phyloP scores from a whole-genome alignment of 2,113 vertebrate species.

The Tupaia chinensis region DNA sequence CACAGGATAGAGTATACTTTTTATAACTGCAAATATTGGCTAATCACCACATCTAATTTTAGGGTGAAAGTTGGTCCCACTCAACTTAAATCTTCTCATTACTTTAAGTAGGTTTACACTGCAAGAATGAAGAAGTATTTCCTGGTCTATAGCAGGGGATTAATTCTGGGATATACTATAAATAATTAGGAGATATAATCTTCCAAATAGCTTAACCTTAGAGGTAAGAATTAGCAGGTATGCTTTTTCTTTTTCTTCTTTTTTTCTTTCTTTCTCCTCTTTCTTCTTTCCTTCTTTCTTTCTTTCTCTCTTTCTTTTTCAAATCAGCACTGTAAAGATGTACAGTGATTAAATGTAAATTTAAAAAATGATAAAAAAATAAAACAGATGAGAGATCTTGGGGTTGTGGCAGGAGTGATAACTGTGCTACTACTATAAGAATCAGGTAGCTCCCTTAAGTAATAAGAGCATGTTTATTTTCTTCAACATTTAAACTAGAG shows the following conservation, averaged over 20 bases:
- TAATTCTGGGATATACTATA: neutral
- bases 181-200: neutral
- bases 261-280: too few species aligned
- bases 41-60: conserved; percentile 5
- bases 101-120: conserved; percentile 7
- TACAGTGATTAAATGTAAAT: too few species aligned
- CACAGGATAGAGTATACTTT: neutral
- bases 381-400: neutral
- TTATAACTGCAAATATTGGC: conserved; percentile 10
- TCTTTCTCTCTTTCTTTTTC: too few species aligned
- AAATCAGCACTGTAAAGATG: too few species aligned
- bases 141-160: neutral
- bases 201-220: neutral
- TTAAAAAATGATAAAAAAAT: too few species aligned
- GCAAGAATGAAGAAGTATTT: neutral
- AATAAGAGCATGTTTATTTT: neutral
- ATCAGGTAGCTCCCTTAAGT: neutral
- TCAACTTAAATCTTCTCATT: neutral
- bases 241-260: neutral
- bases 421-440: neutral
- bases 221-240: neutral
- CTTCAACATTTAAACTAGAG: neutral
- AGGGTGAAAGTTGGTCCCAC: neutral
- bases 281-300: too few species aligned
- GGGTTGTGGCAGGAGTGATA: neutral